Evolutionary conservation across 2,888 invertebrate genomes (phyloP).

Genomic region (Portevinia maculata): DNA sequence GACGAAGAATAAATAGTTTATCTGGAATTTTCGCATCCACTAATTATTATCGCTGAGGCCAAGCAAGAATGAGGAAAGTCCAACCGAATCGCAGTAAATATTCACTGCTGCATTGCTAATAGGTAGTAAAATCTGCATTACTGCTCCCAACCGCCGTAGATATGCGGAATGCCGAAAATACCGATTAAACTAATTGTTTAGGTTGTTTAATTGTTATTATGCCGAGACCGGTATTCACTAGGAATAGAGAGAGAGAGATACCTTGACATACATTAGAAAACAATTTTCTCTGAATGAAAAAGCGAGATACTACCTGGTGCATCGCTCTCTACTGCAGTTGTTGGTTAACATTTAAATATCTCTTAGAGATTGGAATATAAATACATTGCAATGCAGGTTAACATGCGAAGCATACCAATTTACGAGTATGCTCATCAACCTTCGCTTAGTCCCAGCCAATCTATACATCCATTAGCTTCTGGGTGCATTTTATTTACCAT

Average conservation of each 20-base stretch:
- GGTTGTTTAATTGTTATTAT: conserved; percentile 70
- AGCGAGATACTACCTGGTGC: conserved; percentile 34
- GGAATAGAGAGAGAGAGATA: conserved; percentile 15
- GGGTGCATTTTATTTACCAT: conserved; percentile 73
- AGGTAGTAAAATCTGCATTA: neutral
- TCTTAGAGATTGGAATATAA: conserved; percentile 47
- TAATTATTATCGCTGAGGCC: conserved; percentile 62
- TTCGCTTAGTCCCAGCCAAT: conserved; percentile 24
- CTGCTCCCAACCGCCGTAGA: conserved; percentile 45
- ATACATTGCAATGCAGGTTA: conserved; percentile 33
- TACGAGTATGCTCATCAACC: conserved; percentile 54
- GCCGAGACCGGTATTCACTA: conserved; percentile 8
- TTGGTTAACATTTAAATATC: conserved; percentile 59
- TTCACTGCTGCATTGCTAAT: conserved; percentile 14
- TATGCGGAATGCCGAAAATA: conserved; percentile 70
- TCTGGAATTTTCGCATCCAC: conserved; percentile 68
- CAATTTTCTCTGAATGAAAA: conserved; percentile 69
- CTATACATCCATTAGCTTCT: conserved; percentile 57
- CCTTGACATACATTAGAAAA: conserved; percentile 67
- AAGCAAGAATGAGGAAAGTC: conserved; percentile 43
- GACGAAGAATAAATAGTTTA: conserved; percentile 41
- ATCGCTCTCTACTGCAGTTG: conserved; percentile 18
- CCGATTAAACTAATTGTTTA: conserved; percentile 72
- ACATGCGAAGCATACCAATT: conserved; percentile 67
- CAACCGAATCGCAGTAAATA: conserved; percentile 6